These are phyloP conservation scores for Drosophila leonis DNA, from an alignment of 2,888 invertebrate species.

Conservation along the genomic window DNA sequence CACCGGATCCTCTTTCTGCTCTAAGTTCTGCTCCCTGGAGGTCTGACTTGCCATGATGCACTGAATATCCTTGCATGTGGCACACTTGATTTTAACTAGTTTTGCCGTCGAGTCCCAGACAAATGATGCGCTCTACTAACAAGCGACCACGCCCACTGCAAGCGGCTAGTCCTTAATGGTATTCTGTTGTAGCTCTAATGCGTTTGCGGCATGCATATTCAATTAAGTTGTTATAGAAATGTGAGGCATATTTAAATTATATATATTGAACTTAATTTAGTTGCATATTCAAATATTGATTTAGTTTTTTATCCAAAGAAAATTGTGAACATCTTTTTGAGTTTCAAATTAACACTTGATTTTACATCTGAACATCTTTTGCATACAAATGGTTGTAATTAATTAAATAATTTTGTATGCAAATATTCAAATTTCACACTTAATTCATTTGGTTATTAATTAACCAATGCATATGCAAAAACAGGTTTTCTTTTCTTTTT, in stretches of 20 bases:
- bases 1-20: neutral
- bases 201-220: conserved; percentile 61
- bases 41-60: conserved; percentile 42
- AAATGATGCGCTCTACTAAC: conserved; percentile 36
- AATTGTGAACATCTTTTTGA: neutral
- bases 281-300: neutral
- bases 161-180: conserved; percentile 36
- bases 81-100: conserved; percentile 15
- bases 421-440: conserved; percentile 46
- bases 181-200: conserved; percentile 33
- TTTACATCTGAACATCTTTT: conserved; percentile 11
- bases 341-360: neutral
- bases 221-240: conserved; percentile 35
- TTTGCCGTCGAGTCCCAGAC: conserved; percentile 1
- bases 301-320: neutral
- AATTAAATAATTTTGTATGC: conserved; percentile 37
- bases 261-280: no score
- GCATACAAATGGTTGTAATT: conserved; percentile 14
- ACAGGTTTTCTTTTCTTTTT: neutral
- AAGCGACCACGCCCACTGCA: neutral
- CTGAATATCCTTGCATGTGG: conserved; percentile 28
- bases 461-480: conserved; percentile 10
- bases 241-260: neutral
- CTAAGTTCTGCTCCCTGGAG: neutral
- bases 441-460: conserved; percentile 49